A percentile compares a stretch with the other conserved stretches of the same genome.
phyloP scores from a whole-genome alignment of 2,888 invertebrate genomes.

The Zaprionus bogoriensis region DNA sequence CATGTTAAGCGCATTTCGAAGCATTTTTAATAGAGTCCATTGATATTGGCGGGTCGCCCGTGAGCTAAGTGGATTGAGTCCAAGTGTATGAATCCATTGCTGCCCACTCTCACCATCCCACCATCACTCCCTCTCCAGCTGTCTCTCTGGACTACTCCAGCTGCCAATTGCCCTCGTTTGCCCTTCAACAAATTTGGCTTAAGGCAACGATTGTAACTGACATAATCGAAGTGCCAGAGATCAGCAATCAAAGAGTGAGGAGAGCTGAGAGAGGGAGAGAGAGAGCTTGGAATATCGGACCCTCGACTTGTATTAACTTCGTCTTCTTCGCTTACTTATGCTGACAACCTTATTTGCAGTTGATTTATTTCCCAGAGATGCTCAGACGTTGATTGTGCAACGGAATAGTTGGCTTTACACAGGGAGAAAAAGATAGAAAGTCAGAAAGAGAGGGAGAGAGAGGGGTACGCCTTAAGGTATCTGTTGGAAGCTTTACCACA shows the following conservation, averaged over 20 bases:
- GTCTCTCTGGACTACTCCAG: background rate
- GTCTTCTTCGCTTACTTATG: background rate
- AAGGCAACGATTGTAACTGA: conserved; percentile 45
- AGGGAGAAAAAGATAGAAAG: too few species aligned
- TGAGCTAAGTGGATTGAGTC: conserved; percentile 45
- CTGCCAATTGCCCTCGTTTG: conserved; percentile 46
- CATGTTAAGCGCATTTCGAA: conserved; percentile 72
- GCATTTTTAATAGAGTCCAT: conserved; percentile 76
- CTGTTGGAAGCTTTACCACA: too few species aligned
- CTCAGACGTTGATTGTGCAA: conserved; percentile 13
- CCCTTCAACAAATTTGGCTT: conserved; percentile 47
- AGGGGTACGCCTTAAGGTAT: too few species aligned
- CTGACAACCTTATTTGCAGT: conserved; percentile 38
- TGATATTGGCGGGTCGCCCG: conserved; percentile 19
- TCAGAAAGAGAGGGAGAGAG: background rate
- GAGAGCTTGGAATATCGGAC: conserved; percentile 11
- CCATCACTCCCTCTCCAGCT: background rate
- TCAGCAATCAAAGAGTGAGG: conserved; percentile 43
- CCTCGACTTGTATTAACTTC: background rate
- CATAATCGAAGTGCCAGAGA: conserved; percentile 50
- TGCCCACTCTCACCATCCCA: background rate
- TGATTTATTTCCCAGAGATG: conserved; percentile 42
- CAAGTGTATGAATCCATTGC: conserved; percentile 1
- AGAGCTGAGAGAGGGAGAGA: background rate
- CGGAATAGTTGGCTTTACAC: conserved; percentile 3